A percentile compares a stretch with the other conserved stretches of the same genome.
Conservation (phyloP, 2,888 invertebrate species). For the Anaspis maculata region DNA sequence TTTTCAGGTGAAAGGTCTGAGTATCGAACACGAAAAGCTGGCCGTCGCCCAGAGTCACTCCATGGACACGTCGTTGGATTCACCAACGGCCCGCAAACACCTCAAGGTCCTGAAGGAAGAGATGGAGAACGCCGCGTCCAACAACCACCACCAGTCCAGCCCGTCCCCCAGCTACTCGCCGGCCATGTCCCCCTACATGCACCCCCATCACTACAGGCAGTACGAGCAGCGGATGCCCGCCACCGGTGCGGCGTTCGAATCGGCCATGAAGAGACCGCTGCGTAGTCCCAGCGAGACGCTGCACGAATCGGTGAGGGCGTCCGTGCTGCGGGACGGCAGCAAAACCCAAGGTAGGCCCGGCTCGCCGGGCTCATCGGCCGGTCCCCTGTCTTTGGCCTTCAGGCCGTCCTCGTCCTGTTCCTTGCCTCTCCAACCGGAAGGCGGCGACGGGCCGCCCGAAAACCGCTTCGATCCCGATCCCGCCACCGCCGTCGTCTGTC, state of each 20-base stretch:
- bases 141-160: conserved; percentile 35
- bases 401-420: conserved; percentile 43
- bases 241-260: conserved; percentile 35
- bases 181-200: conserved; percentile 45
- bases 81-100: conserved; percentile 34
- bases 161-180: conserved; percentile 44
- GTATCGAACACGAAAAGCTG: conserved; percentile 64
- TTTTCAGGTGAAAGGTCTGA: conserved; percentile 71
- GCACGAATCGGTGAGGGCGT: conserved; percentile 55
- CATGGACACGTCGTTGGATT: conserved; percentile 42
- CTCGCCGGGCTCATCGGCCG: conserved; percentile 38
- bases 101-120: conserved; percentile 31
- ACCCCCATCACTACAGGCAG: conserved; percentile 35
- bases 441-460: conserved; percentile 48
- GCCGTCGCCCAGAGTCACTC: conserved; percentile 51
- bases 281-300: conserved; percentile 52
- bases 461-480: conserved; percentile 45
- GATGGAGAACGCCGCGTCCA: conserved; percentile 23
- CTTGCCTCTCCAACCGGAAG: conserved; percentile 47
- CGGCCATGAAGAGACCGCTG: conserved; percentile 47
- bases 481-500: conserved; percentile 43
- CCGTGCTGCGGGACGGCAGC: conserved; percentile 57
- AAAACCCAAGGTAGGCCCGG: conserved; percentile 47
- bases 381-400: conserved; percentile 31
- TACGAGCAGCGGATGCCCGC: conserved; percentile 40